These are phyloP conservation scores for Melanotaenia pygmaea DNA, from an alignment of 2,797 vertebrate species.

Conservation along the genomic window DNA sequence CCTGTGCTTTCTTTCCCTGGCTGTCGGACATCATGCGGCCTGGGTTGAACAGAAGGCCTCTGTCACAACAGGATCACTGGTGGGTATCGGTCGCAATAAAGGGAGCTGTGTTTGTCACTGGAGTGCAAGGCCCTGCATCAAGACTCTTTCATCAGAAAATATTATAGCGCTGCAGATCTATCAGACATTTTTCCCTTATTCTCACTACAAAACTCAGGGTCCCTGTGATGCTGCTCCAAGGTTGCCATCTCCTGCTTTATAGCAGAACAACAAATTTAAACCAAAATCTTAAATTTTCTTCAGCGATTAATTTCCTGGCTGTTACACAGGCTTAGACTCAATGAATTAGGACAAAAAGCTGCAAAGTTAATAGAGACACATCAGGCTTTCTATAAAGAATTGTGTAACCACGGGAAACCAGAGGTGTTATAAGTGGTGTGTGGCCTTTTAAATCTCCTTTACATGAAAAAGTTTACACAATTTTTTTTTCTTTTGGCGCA, in stretches of 20 bases:
- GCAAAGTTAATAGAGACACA: slow-evolving; percentile 25
- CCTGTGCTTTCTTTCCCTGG: slow-evolving; percentile 25
- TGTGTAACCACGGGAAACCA: slow-evolving; percentile 45
- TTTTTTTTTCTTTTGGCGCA: slow-evolving; percentile 26
- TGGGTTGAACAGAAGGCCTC: slow-evolving; percentile 60
- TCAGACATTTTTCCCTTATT: slow-evolving; percentile 39
- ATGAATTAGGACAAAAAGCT: slow-evolving; percentile 29
- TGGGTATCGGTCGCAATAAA: slow-evolving; percentile 69
- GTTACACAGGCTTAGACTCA: slow-evolving; percentile 26
- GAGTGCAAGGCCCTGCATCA: slow-evolving; percentile 50
- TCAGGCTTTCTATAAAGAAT: slow-evolving; percentile 25
- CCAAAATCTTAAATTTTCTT: slow-evolving; percentile 43
- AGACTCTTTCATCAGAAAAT: slow-evolving; percentile 57
- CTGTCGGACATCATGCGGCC: slow-evolving; percentile 63
- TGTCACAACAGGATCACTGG: slow-evolving; percentile 59
- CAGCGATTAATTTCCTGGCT: slow-evolving; percentile 38
- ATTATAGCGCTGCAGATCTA: slow-evolving; percentile 47
- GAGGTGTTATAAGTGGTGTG: slow-evolving; percentile 14
- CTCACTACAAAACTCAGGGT: slow-evolving; percentile 54
- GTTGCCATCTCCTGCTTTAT: slow-evolving; percentile 50
- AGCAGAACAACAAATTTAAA: slow-evolving; percentile 46
- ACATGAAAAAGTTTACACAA: not conserved
- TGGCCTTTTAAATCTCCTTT: slow-evolving; percentile 3
- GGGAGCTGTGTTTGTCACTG: slow-evolving; percentile 61
- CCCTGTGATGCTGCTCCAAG: slow-evolving; percentile 44